Percentiles rank a stretch among this genome's conserved stretches.
These are phyloP conservation scores for Diogma glabrata DNA, from an alignment of 2,888 invertebrate species.

Conservation along the genomic window DNA sequence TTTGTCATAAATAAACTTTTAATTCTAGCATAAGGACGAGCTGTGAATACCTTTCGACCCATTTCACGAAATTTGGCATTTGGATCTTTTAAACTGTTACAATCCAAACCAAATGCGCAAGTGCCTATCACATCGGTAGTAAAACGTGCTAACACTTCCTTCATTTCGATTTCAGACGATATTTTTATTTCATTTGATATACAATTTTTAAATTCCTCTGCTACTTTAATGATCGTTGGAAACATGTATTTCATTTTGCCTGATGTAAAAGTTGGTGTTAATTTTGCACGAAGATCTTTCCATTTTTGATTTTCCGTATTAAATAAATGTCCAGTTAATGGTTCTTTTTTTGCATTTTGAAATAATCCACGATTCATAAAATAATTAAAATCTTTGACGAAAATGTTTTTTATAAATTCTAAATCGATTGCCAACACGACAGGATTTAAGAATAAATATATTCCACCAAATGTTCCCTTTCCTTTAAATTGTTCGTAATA, in stretches of 20 bases:
- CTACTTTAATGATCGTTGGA: constrained; percentile 24
- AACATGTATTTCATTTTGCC: constrained; percentile 40
- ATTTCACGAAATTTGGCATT: constrained; percentile 29
- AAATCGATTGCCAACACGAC: constrained; percentile 23
- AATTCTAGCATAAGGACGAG: neutral
- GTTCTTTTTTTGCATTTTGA: constrained; percentile 23
- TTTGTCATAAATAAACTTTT: neutral
- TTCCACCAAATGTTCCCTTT: constrained; percentile 13
- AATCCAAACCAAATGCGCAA: constrained; percentile 37
- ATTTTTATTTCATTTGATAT: constrained; percentile 7
- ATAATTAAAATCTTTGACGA: constrained; percentile 25
- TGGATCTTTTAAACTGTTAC: constrained; percentile 34
- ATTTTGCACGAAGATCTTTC: constrained; percentile 35
- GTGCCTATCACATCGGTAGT: constrained; percentile 40
- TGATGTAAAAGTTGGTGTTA: constrained; percentile 39
- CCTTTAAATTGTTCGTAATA: constrained; percentile 13
- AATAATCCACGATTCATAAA: constrained; percentile 24
- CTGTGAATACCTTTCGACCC: constrained; percentile 20
- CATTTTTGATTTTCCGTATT: constrained; percentile 30
- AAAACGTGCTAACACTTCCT: constrained; percentile 34
- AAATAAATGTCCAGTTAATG: constrained; percentile 24
- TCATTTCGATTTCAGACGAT: constrained; percentile 28
- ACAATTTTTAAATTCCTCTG: neutral
- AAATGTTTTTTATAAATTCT: constrained; percentile 28
- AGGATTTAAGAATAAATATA: constrained; percentile 14